Evolutionary conservation across 2,888 invertebrate species (phyloP).

Genomic region (Calameuta idolon): DNA sequence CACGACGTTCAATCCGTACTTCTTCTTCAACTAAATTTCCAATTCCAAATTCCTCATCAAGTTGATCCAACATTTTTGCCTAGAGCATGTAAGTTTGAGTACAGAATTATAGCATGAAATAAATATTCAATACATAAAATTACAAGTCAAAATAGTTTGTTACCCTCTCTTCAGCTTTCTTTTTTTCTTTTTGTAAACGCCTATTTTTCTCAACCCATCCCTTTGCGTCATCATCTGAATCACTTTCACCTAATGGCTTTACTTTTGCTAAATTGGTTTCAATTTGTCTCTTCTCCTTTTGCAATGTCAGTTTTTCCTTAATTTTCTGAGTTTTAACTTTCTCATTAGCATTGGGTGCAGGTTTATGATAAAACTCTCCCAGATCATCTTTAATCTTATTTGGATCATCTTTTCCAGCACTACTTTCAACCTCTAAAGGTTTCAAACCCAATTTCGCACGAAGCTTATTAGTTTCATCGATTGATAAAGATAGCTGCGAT

Average conservation of each 20-base stretch:
- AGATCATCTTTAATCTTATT: slow-evolving; percentile 69
- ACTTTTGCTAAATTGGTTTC: slow-evolving; percentile 75
- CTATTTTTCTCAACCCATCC: slow-evolving; percentile 89
- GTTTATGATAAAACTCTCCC: slow-evolving; percentile 90
- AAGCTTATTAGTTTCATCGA: slow-evolving; percentile 89
- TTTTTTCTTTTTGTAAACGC: slow-evolving; percentile 81
- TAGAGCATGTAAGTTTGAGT: slow-evolving; percentile 56
- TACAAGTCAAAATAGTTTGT: slow-evolving; percentile 44
- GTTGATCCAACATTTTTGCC: slow-evolving; percentile 94
- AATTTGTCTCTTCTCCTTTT: slow-evolving; percentile 83
- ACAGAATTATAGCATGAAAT: slow-evolving; percentile 5
- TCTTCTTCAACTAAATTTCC: slow-evolving; percentile 87
- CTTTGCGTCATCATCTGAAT: slow-evolving; percentile 78
- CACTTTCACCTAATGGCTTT: slow-evolving; percentile 77
- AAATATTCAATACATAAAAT: background rate
- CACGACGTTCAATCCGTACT: slow-evolving; percentile 70
- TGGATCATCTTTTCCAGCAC: slow-evolving; percentile 50
- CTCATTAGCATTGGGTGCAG: slow-evolving; percentile 80
- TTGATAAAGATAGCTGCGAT: slow-evolving; percentile 75
- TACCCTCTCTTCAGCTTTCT: slow-evolving; percentile 86
- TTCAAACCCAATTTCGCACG: slow-evolving; percentile 94
- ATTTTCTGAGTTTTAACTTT: slow-evolving; percentile 85
- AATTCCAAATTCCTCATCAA: slow-evolving; percentile 95
- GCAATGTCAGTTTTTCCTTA: slow-evolving; percentile 80
- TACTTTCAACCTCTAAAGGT: slow-evolving; percentile 79